Base-by-base conservation (phyloP, 2,113 vertebrate species). In the Nematolebias whitei region DNA sequence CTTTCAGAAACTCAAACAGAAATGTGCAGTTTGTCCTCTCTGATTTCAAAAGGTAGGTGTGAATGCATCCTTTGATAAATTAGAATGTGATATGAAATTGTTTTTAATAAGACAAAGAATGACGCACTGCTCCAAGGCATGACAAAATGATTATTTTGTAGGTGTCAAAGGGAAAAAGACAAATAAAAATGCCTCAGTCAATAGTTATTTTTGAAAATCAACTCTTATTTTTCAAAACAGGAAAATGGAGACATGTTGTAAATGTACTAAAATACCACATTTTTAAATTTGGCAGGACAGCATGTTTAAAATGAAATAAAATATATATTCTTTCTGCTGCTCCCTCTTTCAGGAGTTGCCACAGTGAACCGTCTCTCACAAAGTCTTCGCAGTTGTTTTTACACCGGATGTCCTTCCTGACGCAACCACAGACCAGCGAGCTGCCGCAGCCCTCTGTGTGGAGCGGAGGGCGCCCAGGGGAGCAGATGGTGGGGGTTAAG, bases 51-150 rank as follows among this genome's bases (percentile, higher is more conserved):
- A 2, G 3, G 20, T 1, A 45, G 9, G n/a, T 51, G 47, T 29
- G 9, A 63, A 69, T 6, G 10, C 43, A 57, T 69, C 61, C 45
- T 69, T 68, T 61, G 50, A 24, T 53, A 29, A 76, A 78, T 69
- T 39, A 15, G 47, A 70, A 68, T 64, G 40, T 26, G 45, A 84
- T 72, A 52, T 63, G 50, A 59, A 68, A 62, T 4, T 12, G 32
- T 62, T 29, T 73, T 15, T 82, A 83, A 85, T 83, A 76, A 63
- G 57, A 84, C 53, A 83, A 76, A 76, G 66, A 82, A 76, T 4
- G 14, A 83, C 29, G 16, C 18, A 0, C 19, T 63, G 75, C 75
- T 67, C 78, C 22, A 22, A 68, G 86, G 71, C 75, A 32, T 1
- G 10, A 70, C 59, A 60, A 83, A 73, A 39, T 68, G 83, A 79